Evolutionary conservation across 53 echinoderm and acorn worm species (phyloP), one percentile per base, ranked within the genome.

Genomic region (Apostichopus leukothele): DNA sequence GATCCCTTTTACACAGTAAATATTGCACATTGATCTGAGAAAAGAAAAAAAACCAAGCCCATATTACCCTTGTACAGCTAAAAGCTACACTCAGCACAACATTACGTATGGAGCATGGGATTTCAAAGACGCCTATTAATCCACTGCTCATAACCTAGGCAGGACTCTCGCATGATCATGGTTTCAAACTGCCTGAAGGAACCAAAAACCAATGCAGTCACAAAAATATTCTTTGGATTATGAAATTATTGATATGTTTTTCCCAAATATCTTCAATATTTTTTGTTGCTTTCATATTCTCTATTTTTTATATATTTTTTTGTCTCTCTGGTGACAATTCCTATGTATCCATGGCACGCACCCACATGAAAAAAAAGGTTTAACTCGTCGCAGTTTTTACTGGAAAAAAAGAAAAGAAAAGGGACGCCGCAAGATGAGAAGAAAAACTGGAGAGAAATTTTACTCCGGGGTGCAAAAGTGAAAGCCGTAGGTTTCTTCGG

Each of bases 391-490:
- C 63, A 71, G 71, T 5, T 16, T 71, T 71, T 71, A 71, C 71
- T n/a, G 71, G 18, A 13, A 6, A 18, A 68, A 13, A 6, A 71
- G 18, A 71, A 18, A 71, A 16, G 18, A 71, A 71, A 71, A 71
- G 10, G 18, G n/a, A 71, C 6, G n/a, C 71, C 20, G 14, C 71
- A 71, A 18, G 20, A 71, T 71, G 71, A 71, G 71, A n/a, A n/a
- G 18, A 5, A 71, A 19, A 19, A 71, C 71, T 5, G 26, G 53
- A 22, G n/a, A 10, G 63, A 84, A 84, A 60, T 60, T 14, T 84
- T 9, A 54, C 84, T 84, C 84, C 61, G 25, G 84, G 84, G 84
- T 60, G 57, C 23, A 84, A 60, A 60, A 57, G 2, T 77, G 50
- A 77, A 52, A 26, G 78, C 78, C 7, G 76, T 39, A 50, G 18